Percentiles rank a stretch among this genome's conserved stretches.
Conservation (phyloP, 2,113 vertebrate species). For the Labrus mixtus region DNA sequence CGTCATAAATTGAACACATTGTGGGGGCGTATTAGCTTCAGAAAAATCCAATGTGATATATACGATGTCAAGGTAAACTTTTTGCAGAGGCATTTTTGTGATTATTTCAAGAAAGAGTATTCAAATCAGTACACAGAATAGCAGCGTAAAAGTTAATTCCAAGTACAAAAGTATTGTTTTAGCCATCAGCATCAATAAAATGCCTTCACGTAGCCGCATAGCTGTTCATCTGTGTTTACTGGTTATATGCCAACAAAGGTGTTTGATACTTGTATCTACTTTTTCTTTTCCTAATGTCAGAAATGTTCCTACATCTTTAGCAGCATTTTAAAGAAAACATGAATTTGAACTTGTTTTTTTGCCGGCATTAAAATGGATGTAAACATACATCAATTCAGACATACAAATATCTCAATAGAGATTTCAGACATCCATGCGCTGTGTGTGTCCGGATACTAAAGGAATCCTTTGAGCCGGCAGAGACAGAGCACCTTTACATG, state of each 20-base stretch:
- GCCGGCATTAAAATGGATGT: no score
- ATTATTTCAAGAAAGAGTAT: no score
- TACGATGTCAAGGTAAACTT: no score
- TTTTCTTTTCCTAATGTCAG: not conserved
- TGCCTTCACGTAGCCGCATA: no score
- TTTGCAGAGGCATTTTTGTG: no score
- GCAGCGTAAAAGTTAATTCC: not conserved
- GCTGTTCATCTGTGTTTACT: no score
- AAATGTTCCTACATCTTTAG: not conserved
- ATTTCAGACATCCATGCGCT: not conserved
- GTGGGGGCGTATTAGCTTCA: no score
- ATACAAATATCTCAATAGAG: not conserved
- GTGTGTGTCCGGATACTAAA: conserved; percentile 26
- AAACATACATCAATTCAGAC: not conserved
- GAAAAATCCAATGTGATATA: no score
- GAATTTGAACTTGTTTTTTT: no score
- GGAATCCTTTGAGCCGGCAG: conserved; percentile 2
- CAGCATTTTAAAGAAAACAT: not conserved
- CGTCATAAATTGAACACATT: no score
- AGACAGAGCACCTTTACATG: conserved; percentile 40
- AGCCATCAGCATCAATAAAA: no score
- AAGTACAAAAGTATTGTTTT: not conserved
- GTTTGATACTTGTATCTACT: not conserved
- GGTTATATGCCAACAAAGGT: not conserved
- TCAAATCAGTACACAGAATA: no score